Evolutionary conservation across 2,888 invertebrate genomes (phyloP), one percentile per base, ranked within the genome.

Genomic region (Ferdinandea cuprea): DNA sequence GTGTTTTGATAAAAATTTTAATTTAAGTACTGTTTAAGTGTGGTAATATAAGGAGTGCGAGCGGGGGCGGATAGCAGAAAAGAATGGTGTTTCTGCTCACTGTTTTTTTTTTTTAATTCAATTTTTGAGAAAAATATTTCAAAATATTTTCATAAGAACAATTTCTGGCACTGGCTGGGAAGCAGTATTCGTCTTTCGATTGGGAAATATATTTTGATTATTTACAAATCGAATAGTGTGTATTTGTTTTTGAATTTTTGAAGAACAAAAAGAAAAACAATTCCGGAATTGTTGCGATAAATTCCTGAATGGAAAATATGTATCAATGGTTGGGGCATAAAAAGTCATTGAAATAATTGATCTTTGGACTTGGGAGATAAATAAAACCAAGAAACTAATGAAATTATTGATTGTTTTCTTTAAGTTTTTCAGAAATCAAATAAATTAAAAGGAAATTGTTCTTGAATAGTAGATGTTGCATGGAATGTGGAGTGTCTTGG

Each of bases 1-100:
- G 76, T 81, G 80, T 81, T 81, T 76, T 81, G 76, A 81, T 81
- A 76, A 71, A 69, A 80, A 65, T 65, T 65, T 59, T 48, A 81
- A 71, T 76, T 81, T 71, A 81, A 76, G 80, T 76, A 81, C 80
- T 58, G 5, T 71, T 71, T 76, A 65, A 65, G 37, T 80, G 63
- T 80, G 63, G 74, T 37, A 54, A 68, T 52, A 46, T 28, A 9
- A 50, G 40, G 6, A 32, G 42, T 48, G 35, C n/a, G n/a, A n/a
- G n/a, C 8, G 44, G 44, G 17, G 9, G 28, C 13, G 8, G 32
- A 5, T 15, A 19, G 1, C 4, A 13, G 8, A 25, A 37, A 15
- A 28, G n/a, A 17, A 15, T 7, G 37, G 30, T 48, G 21, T 42
- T 25, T 17, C n/a, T 5, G 30, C n/a, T 35, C 11, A 11, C n/a